A percentile compares a stretch with the other conserved stretches of the same genome.
These are phyloP conservation scores for Diachasma alloeum DNA, from an alignment of 1,140 invertebrate species.

Conservation along the genomic window DNA sequence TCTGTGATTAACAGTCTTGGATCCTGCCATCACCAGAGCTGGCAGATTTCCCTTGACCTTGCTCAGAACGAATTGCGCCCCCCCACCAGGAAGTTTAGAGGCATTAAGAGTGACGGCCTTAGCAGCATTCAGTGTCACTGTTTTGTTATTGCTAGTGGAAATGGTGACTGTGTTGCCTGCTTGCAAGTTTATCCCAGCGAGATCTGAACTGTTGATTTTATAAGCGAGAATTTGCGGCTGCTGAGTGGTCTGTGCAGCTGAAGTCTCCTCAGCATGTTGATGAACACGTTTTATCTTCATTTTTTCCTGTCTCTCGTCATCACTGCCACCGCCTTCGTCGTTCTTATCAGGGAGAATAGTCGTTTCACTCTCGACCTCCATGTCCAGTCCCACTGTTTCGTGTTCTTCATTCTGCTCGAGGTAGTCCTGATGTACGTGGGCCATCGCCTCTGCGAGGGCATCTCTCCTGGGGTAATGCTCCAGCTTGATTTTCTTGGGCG, in stretches of 20 bases:
- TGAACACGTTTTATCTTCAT: background rate
- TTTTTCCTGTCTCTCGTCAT: background rate
- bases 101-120: conserved; percentile 48
- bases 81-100: conserved; percentile 34
- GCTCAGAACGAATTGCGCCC: conserved; percentile 43
- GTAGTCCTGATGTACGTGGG: conserved; percentile 53
- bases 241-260: background rate
- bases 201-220: background rate
- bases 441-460: conserved; percentile 52
- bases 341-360: conserved; percentile 27
- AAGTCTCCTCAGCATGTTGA: background rate
- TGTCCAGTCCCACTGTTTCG: conserved; percentile 44
- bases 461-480: conserved; percentile 36
- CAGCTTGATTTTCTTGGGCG: conserved; percentile 39
- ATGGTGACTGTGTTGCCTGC: conserved; percentile 32
- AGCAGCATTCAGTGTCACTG: conserved; percentile 40
- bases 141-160: conserved; percentile 35
- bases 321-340: conserved; percentile 10
- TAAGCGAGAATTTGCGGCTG: conserved; percentile 7
- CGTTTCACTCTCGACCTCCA: conserved; percentile 37
- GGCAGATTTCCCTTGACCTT: conserved; percentile 48
- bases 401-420: conserved; percentile 37
- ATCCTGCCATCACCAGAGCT: conserved; percentile 33
- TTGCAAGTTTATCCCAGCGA: background rate
- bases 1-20: conserved; percentile 11